Conservation (phyloP, 2,797 vertebrate species). For the Gymnodraco acuticeps region DNA sequence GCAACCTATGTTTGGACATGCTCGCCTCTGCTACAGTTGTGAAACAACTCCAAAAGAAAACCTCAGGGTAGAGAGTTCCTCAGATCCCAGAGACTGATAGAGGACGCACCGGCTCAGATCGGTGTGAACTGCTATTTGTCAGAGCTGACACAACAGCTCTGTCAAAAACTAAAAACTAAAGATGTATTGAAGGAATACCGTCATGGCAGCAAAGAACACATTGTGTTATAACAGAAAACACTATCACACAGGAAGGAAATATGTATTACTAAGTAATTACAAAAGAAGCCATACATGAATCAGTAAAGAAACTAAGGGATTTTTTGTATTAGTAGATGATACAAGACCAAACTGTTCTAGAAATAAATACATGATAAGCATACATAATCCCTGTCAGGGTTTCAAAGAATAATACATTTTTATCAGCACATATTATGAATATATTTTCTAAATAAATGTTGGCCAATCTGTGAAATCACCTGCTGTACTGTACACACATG, state of each 20-base stretch:
- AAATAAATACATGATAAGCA: constrained; percentile 14
- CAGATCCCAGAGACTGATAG: constrained; percentile 80
- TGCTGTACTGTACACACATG: neutral
- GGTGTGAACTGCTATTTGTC: constrained; percentile 75
- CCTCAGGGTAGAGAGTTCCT: constrained; percentile 72
- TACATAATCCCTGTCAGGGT: neutral
- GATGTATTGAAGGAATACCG: constrained; percentile 31
- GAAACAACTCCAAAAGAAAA: constrained; percentile 75
- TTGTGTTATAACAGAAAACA: constrained; percentile 38
- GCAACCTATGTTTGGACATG: constrained; percentile 81
- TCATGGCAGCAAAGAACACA: constrained; percentile 56
- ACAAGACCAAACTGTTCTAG: constrained; percentile 17
- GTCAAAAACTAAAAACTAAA: constrained; percentile 40
- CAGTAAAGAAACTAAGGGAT: neutral
- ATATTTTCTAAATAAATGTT: neutral
- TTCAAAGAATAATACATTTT: constrained; percentile 24
- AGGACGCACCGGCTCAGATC: constrained; percentile 56
- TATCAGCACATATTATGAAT: neutral
- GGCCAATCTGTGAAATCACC: neutral
- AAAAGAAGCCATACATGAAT: constrained; percentile 8
- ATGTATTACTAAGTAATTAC: constrained; percentile 40
- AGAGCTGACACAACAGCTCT: constrained; percentile 62
- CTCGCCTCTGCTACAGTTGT: constrained; percentile 68
- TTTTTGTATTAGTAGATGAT: no score
- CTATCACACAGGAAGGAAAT: constrained; percentile 21